Evolutionary conservation across 1,140 invertebrate species (phyloP).

Genomic region (Chironomus tepperi): DNA sequence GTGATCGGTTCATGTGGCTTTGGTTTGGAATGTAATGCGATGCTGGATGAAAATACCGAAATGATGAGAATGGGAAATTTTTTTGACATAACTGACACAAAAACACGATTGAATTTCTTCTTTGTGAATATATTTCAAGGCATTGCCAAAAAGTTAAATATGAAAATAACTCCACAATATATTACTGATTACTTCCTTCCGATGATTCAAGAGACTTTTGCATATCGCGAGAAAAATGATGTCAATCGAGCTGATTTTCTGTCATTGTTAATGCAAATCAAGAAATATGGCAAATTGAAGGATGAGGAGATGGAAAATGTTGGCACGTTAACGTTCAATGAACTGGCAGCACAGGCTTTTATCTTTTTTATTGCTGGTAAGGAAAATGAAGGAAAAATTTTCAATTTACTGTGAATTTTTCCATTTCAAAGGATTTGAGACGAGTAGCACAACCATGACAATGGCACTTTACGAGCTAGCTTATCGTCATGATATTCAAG

Average conservation of each 20-base stretch:
- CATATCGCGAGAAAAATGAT: constrained; percentile 39
- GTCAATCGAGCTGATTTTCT: constrained; percentile 42
- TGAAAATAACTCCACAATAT: constrained; percentile 29
- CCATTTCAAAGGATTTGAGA: background rate
- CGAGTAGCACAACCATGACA: background rate
- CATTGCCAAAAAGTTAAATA: constrained; percentile 27
- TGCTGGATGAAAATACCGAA: constrained; percentile 43
- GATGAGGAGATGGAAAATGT: constrained; percentile 24
- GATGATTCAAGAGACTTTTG: constrained; percentile 37
- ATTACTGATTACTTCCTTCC: constrained; percentile 40
- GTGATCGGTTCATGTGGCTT: constrained; percentile 50
- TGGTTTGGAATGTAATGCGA: constrained; percentile 46
- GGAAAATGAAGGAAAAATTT: background rate
- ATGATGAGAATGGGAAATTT: constrained; percentile 2
- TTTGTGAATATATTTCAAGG: constrained; percentile 27
- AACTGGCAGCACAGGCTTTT: constrained; percentile 29
- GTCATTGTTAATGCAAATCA: constrained; percentile 42
- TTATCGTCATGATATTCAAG: constrained; percentile 48
- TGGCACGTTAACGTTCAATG: constrained; percentile 26
- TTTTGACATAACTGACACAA: background rate
- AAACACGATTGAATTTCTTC: background rate
- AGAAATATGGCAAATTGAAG: constrained; percentile 33
- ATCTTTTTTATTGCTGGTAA: constrained; percentile 28
- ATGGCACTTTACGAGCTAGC: constrained; percentile 48
- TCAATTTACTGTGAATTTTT: background rate